Evolutionary conservation across 2,888 invertebrate genomes (phyloP).

Genomic region (Hypomecis atomaria): DNA sequence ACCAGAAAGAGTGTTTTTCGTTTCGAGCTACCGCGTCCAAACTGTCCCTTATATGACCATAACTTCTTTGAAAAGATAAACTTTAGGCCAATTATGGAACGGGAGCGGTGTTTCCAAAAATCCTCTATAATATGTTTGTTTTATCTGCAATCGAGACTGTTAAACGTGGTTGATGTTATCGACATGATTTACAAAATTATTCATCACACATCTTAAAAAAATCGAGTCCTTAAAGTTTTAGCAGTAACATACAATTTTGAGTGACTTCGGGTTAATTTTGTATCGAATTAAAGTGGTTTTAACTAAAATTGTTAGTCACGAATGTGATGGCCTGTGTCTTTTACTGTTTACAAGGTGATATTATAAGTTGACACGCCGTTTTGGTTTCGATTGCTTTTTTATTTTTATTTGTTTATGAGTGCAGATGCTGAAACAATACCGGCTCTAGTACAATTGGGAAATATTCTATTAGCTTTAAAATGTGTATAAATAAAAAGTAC

Average conservation of each 20-base stretch:
- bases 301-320: conserved; percentile 73
- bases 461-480: no score
- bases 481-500: no score
- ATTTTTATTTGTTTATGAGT: conserved; percentile 8
- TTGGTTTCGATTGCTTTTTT: conserved; percentile 57
- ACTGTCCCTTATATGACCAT: conserved; percentile 72
- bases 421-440: neutral
- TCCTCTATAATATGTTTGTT: conserved; percentile 62
- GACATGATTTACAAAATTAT: conserved; percentile 55
- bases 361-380: conserved; percentile 73
- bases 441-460: no score
- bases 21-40: conserved; percentile 63
- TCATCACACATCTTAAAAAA: neutral
- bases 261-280: neutral
- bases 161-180: conserved; percentile 76
- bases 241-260: conserved; percentile 1
- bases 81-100: conserved; percentile 74
- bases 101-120: conserved; percentile 79
- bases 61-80: conserved; percentile 80
- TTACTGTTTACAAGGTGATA: conserved; percentile 73
- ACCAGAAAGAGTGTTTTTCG: conserved; percentile 50
- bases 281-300: conserved; percentile 43
- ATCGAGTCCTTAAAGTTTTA: neutral
- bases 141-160: conserved; percentile 74
- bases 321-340: conserved; percentile 65